These are phyloP conservation scores for Vicugna pacos DNA, from an alignment of 2,113 vertebrate species.

Conservation along the genomic window DNA sequence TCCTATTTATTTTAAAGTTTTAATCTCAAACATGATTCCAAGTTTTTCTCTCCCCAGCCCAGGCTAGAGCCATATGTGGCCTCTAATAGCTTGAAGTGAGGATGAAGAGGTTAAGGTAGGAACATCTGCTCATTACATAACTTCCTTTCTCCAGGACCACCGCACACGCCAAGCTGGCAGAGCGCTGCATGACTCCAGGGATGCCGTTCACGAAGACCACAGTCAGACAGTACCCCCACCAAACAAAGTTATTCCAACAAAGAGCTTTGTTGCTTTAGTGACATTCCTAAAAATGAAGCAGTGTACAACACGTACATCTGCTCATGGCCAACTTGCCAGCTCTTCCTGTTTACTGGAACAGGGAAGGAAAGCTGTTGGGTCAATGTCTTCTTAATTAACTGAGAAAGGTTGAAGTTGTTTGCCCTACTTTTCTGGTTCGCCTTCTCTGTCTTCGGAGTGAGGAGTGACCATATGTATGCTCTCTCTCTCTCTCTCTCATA, in stretches of 20 bases:
- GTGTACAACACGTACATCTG: not conserved
- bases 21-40: not conserved
- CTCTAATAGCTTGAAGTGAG: not conserved
- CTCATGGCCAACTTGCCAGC: not conserved
- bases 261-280: not conserved
- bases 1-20: slow-evolving; percentile 41
- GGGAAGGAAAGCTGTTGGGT: not conserved
- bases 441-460: not conserved
- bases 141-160: not conserved
- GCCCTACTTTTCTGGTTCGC: not conserved
- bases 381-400: not conserved
- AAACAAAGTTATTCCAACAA: not conserved
- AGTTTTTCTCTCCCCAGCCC: not conserved
- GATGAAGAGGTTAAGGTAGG: not conserved
- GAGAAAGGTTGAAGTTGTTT: not conserved
- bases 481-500: not conserved
- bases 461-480: not conserved
- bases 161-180: not conserved
- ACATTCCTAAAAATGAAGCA: not conserved
- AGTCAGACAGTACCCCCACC: not conserved
- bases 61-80: not conserved
- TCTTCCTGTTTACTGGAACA: not conserved
- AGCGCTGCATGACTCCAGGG: not conserved
- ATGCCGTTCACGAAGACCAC: not conserved
- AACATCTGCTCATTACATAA: not conserved